Evolutionary conservation across 92 coral and sea anemone genomes (phyloP).

Genomic region (Epizoanthus scotinus): DNA sequence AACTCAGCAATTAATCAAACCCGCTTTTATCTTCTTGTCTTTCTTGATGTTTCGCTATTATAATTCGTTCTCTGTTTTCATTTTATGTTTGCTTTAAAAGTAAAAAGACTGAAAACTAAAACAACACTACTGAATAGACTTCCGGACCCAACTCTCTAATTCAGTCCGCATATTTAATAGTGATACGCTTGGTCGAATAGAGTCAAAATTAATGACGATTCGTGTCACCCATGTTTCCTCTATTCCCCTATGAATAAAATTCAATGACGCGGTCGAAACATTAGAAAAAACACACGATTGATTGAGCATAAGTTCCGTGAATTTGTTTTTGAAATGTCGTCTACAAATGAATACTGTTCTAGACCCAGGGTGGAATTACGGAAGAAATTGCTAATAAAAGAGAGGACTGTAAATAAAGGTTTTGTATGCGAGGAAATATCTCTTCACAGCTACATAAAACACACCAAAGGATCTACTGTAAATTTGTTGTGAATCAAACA

Average conservation of each 20-base stretch:
- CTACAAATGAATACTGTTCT: not conserved
- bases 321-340: not conserved
- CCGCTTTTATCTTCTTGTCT: slow-evolving; percentile 63
- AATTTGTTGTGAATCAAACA: slow-evolving; percentile 29
- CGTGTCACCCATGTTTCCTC: slow-evolving; percentile 16
- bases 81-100: slow-evolving; percentile 73
- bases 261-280: slow-evolving; percentile 21
- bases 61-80: slow-evolving; percentile 63
- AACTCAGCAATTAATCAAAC: slow-evolving; percentile 67
- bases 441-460: slow-evolving; percentile 35
- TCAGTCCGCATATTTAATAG: slow-evolving; percentile 57
- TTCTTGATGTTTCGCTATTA: slow-evolving; percentile 55
- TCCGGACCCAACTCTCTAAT: slow-evolving; percentile 68
- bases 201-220: slow-evolving; percentile 27
- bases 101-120: slow-evolving; percentile 61
- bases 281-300: not conserved
- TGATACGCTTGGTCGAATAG: slow-evolving; percentile 63
- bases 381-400: slow-evolving; percentile 25
- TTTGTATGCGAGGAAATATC: slow-evolving; percentile 35
- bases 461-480: slow-evolving; percentile 13
- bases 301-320: not conserved
- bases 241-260: not conserved
- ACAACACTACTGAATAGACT: slow-evolving; percentile 75
- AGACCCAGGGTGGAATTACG: not conserved
- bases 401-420: slow-evolving; percentile 32